Conservation (phyloP, 2,888 invertebrate genomes). For the Drosophila imparisetae region DNA sequence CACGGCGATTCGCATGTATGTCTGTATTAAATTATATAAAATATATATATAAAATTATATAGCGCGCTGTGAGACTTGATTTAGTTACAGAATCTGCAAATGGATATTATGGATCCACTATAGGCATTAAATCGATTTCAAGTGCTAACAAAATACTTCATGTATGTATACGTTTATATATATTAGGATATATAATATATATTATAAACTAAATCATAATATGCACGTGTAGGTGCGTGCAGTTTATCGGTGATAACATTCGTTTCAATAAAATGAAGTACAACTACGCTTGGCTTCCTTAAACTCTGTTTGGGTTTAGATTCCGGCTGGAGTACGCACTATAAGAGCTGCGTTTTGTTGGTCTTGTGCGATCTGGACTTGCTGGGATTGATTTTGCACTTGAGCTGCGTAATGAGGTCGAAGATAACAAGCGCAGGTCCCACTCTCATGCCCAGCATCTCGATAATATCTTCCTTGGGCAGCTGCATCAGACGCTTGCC, state of each 20-base stretch:
- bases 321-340: slow-evolving; percentile 81
- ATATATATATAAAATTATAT: slow-evolving; percentile 48
- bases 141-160: slow-evolving; percentile 76
- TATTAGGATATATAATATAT: slow-evolving; percentile 25
- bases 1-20: slow-evolving; percentile 38
- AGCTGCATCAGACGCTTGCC: slow-evolving; percentile 92
- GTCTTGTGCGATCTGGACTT: slow-evolving; percentile 86
- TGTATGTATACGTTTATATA: slow-evolving; percentile 45
- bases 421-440: slow-evolving; percentile 97
- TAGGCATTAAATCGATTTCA: slow-evolving; percentile 71
- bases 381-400: slow-evolving; percentile 87
- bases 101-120: slow-evolving; percentile 59
- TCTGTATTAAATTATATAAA: slow-evolving; percentile 18
- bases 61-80: slow-evolving; percentile 72
- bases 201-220: slow-evolving; percentile 17
- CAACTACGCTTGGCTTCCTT: slow-evolving; percentile 39
- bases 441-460: slow-evolving; percentile 95
- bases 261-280: slow-evolving; percentile 41
- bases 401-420: slow-evolving; percentile 95
- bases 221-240: slow-evolving; percentile 44
- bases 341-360: slow-evolving; percentile 88
- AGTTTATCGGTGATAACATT: slow-evolving; percentile 61
- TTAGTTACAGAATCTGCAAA: slow-evolving; percentile 67
- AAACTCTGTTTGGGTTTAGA: slow-evolving; percentile 20
- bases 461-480: slow-evolving; percentile 95